Base-by-base conservation (phyloP, 2,797 vertebrate species). In the Bradypodion ventrale region DNA sequence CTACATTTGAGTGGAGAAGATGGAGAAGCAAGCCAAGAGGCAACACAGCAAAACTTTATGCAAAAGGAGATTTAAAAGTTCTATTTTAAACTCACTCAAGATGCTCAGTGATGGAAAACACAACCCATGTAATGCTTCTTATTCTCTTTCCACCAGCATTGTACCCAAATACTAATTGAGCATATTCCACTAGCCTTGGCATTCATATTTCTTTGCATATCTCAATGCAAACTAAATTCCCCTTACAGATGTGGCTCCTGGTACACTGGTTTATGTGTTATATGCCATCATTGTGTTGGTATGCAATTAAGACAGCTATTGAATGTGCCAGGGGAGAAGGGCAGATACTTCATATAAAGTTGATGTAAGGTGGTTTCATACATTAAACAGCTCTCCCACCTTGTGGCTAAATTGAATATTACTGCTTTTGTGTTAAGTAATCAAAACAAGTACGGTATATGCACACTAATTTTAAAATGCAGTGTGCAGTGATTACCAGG, bases 331-430 rank as follows among this genome's bases (percentile, higher is more conserved):
- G 1, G 5, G n/a, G 1, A 72, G 23, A 68, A 2, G 19, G 21
- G 49, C 1, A 25, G 27, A 0, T 63, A 40, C 68, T 69, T 56
- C 80, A 23, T 25, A 23, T 19, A 63, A 46, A 49, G 37, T 79
- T 72, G 59, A 59, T 78, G 60, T 8, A 82, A 85, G 72, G 7
- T 23, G 65, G 85, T 69, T 42, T 25, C 60, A 69, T 83, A 90
- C 90, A 85, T 85, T 81, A 92, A 89, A 84, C 93, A 91, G 89
- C 1, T 92, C 87, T 91, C 87, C 93, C 93, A 92, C 91, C 94
- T 93, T 89, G 93, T 94, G 94, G 94, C 82, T 84, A 62, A 83
- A 73, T 60, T 75, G 78, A 60, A 87, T 85, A 84, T 74, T 87
- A 1, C 88, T 72, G 52, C 68, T 42, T 13, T 60, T 21, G 16